Evolutionary conservation across 2,797 vertebrate genomes (phyloP), one percentile per base, ranked within the genome.

Genomic region (Mionectes olivaceus): DNA sequence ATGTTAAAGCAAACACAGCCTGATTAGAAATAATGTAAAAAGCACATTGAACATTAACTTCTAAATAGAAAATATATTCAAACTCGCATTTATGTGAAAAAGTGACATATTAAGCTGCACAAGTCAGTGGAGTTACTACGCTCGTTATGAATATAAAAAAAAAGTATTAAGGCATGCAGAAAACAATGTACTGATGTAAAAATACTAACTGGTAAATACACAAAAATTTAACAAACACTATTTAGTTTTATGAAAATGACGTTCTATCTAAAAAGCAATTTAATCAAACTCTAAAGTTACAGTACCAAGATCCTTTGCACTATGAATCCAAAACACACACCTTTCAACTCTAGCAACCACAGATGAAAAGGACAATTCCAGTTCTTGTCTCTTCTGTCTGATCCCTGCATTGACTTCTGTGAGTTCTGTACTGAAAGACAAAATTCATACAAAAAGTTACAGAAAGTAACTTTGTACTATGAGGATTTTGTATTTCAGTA

Each of bases 301-400:
- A 73, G 11, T 33, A 68, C 37, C 24, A 91, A 69, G 32, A 84
- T 35, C 50, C 33, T 83, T 65, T 25, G 55, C 28, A 41, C 21
- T 52, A 30, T 2, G 16, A 68, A 75, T 39, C 52, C 19, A 39
- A 82, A 90, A 41, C 21, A 69, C 79, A 53, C 97, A 99, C 99
- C 99, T 98, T 97, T 96, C 96, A 94, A 86, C 82, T 95, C 98
- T 95, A 80, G 98, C 97, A 81, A 98, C 95, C 76, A 97, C 84
- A 95, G 98, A 97, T 35, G 98, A 97, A 98, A 98, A 99, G 11
- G 98, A 98, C 91, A 98, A 97, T 84, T 98, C 98, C 69, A 98
- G 93, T 96, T 98, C 98, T 94, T 98, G 98, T 87, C 97, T 98
- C 95, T 98, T 98, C 70, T 98, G 98, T 39, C 96, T 97, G 63